phyloP scores from a whole-genome alignment of 2,113 vertebrate species.

The Pangasianodon gigas region DNA sequence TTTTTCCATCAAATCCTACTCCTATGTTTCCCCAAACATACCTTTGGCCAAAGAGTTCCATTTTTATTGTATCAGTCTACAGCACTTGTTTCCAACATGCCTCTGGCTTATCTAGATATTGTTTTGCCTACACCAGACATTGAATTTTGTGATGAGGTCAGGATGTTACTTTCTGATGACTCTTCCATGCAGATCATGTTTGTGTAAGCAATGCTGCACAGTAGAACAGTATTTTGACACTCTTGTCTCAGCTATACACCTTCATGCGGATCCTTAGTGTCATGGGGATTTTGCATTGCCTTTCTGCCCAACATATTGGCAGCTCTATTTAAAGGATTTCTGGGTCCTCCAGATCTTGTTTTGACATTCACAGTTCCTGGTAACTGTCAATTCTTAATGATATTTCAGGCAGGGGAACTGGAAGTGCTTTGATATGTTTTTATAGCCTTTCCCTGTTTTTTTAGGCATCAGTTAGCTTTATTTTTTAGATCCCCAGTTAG shows the following conservation, averaged over 20 bases:
- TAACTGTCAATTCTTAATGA: neutral
- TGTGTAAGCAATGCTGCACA: neutral
- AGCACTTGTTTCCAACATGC: neutral
- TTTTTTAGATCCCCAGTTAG: neutral
- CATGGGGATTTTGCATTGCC: neutral
- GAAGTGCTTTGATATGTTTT: neutral
- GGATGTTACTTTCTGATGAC: neutral
- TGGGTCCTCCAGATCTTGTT: neutral
- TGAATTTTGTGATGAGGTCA: neutral
- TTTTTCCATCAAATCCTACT: neutral
- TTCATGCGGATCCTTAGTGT: neutral
- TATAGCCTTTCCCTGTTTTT: neutral
- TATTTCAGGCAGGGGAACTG: neutral
- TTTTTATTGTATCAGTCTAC: neutral
- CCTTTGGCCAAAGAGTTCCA: neutral
- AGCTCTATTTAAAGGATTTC: neutral
- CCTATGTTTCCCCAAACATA: neutral
- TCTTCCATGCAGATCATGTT: neutral
- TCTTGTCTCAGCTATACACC: neutral
- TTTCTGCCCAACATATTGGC: neutral
- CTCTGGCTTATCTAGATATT: neutral
- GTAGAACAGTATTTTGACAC: neutral
- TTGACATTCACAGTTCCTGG: neutral
- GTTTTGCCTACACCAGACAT: neutral
- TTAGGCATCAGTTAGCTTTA: neutral